A percentile compares a stretch with the other conserved stretches of the same genome.
These are phyloP conservation scores for Polymixis lichenea DNA, from an alignment of 2,888 invertebrate genomes.

Conservation along the genomic window DNA sequence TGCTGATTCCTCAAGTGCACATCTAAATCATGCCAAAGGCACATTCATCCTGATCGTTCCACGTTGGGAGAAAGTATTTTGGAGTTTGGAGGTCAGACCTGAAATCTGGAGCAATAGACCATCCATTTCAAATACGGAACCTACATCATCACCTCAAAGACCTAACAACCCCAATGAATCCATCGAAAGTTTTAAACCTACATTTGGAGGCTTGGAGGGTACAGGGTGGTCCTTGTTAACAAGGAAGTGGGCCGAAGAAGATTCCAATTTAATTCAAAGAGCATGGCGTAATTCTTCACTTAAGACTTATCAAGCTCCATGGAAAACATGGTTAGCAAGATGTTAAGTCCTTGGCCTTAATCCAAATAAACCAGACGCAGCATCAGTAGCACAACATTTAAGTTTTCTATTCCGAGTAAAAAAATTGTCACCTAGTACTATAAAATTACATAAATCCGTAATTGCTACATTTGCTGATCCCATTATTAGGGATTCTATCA, in stretches of 20 bases:
- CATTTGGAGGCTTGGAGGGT: constrained; percentile 13
- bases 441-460: constrained; percentile 24
- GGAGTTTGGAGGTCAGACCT: no score
- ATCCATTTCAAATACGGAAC: no score
- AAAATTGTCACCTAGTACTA: constrained; percentile 1
- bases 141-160: no score
- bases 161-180: neutral
- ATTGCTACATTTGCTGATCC: constrained; percentile 1
- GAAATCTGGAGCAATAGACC: no score
- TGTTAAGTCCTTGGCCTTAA: neutral
- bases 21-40: no score
- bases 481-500: neutral
- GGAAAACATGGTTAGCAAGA: constrained; percentile 10
- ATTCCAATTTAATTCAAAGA: neutral
- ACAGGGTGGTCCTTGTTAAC: constrained; percentile 6
- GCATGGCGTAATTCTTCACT: neutral
- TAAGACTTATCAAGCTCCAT: constrained; percentile 5
- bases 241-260: neutral
- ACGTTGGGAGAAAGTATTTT: no score
- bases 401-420: constrained; percentile 5
- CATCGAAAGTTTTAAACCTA: neutral
- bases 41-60: neutral
- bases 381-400: constrained; percentile 12
- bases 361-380: constrained; percentile 15
- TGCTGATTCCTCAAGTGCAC: no score